These are phyloP conservation scores for Camponotus floridanus DNA, from an alignment of 1,140 invertebrate species.

Conservation along the genomic window DNA sequence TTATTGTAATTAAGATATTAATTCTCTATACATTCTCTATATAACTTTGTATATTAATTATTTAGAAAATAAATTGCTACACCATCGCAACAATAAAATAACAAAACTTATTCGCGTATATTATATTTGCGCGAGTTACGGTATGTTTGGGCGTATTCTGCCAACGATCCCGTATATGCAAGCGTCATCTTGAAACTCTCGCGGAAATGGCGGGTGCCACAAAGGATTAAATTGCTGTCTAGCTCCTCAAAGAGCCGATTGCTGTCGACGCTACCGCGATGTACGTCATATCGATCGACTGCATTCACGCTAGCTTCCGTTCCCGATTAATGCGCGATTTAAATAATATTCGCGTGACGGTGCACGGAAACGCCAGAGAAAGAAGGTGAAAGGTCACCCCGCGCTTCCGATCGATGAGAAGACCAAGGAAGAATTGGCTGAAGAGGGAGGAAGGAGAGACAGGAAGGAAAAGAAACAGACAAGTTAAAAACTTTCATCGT, in stretches of 20 bases:
- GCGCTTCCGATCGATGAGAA: slow-evolving; percentile 62
- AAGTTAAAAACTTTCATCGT: slow-evolving; percentile 69
- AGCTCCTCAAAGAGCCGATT: slow-evolving; percentile 48
- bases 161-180: slow-evolving; percentile 18
- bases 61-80: not conserved
- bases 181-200: slow-evolving; percentile 48
- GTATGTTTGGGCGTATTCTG: not conserved
- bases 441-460: not conserved
- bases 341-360: slow-evolving; percentile 71
- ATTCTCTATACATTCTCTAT: not conserved
- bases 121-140: slow-evolving; percentile 25
- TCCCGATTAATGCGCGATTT: slow-evolving; percentile 67
- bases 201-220: slow-evolving; percentile 5
- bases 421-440: not conserved
- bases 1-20: not conserved
- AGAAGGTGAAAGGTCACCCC: slow-evolving; percentile 70
- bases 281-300: slow-evolving; percentile 72
- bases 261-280: not conserved
- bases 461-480: not conserved
- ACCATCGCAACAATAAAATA: not conserved
- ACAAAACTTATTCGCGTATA: slow-evolving; percentile 2
- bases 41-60: not conserved
- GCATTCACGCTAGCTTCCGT: slow-evolving; percentile 67
- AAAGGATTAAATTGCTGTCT: slow-evolving; percentile 57
- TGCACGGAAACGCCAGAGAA: slow-evolving; percentile 17